Base-by-base conservation (phyloP, 2,888 invertebrate genomes). In the Lumbricus terrestris region DNA sequence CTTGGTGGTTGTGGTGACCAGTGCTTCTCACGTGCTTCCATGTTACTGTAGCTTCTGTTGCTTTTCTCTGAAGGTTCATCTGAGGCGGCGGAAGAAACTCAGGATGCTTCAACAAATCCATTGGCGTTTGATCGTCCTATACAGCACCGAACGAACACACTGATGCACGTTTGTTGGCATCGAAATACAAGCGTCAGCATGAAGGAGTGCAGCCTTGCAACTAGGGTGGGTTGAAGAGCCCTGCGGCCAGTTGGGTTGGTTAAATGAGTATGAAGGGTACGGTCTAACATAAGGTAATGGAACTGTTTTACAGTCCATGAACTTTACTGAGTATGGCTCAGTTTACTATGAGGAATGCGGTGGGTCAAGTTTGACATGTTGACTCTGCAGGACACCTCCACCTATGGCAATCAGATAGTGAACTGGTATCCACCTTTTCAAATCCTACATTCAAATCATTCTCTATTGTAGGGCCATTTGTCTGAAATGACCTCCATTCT, bases 121-220 rank as follows among this genome's bases (percentile, higher is more conserved):
- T 93, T 93, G 47, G 83, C 90, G n/a, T 91, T 91, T 23, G 94
- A 94, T 90, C 94, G 94, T 91, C 94, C 94, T 91, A 90, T 85
- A 29, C 94, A 94, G 91, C 94, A 94, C 92, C 92, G 95, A 42
- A 95, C 95, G 54, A 95, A 95, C 93, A 95, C 95, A 85, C 95
- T 98, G 89, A 97, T 98, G 92, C 98, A 98, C 95, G 98, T 99
- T 92, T 99, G 99, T 95, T 99, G 99, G 99, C 99, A 99, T 95
- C 96, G 99, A 94, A 98, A 97, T 95, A 97, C 98, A 38, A 95
- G 96, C 92, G 97, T 97, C 93, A 96, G 97, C 93, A 96, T 97
- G 95, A 96, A 96, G 92, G 97, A 97, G 95, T 96, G 97, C 93
- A 93, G 94, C 89, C 95, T 96, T 93, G 97, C 97, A 89, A 96